Conservation (phyloP, 2,797 vertebrate genomes). For the Smutsia gigantea region DNA sequence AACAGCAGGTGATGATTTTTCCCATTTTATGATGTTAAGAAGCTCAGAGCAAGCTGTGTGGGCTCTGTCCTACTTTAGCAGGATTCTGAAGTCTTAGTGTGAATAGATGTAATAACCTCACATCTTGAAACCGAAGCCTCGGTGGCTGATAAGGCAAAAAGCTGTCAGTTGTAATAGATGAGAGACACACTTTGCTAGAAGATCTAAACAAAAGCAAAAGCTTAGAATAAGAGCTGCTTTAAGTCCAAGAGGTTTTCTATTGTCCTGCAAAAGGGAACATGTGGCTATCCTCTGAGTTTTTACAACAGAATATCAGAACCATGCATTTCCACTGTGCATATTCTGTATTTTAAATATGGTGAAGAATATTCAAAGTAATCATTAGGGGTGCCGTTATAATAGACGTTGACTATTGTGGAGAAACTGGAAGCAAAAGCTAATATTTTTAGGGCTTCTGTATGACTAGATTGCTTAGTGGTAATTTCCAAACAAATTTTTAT, state of each 20-base stretch:
- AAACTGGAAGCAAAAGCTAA: not conserved
- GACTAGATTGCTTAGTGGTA: not conserved
- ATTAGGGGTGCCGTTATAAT: not conserved
- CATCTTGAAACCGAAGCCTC: not conserved
- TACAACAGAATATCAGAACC: not conserved
- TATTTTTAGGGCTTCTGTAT: not conserved
- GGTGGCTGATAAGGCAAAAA: not conserved
- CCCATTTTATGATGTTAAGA: not conserved
- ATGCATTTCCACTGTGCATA: not conserved
- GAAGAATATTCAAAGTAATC: not conserved
- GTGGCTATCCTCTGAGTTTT: constrained; percentile 16
- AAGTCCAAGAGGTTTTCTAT: constrained; percentile 13
- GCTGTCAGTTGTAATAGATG: not conserved
- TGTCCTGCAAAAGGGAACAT: not conserved
- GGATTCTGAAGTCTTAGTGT: not conserved
- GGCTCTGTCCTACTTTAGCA: not conserved
- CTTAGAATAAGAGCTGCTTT: not conserved
- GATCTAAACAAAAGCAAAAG: not conserved
- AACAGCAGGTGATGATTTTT: not conserved
- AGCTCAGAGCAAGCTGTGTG: not conserved
- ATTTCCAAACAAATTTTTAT: constrained; percentile 49
- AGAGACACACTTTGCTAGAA: constrained; percentile 17
- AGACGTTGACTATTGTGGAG: not conserved
- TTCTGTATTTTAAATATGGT: not conserved
- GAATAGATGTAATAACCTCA: not conserved